Evolutionary conservation across 2,113 vertebrate species (phyloP), one percentile per base, ranked within the genome.

Genomic region (Calidris pygmaea): DNA sequence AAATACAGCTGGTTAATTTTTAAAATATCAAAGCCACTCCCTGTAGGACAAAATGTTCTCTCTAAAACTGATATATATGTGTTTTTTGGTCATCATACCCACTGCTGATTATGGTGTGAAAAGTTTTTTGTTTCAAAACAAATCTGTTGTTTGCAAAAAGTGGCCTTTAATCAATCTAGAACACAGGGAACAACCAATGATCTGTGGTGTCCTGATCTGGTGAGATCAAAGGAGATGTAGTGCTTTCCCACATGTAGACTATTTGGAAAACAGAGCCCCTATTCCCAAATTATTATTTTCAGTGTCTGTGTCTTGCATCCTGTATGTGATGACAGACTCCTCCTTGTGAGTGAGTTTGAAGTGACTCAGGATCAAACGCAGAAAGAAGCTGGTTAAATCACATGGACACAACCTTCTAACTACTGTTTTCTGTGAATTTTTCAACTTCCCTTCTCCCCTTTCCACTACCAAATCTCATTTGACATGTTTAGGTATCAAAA

Each of bases 401-500:
- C 32, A 3, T 0, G 16, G 47, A 14, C 24, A 3, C 76, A 37
- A 29, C 73, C 52, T 63, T 32, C 43, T 62, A 45, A 70, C 43
- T 79, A 22, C 50, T 60, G 22, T 1, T 91, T 63, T 65, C 58
- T 94, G 58, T 59, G 58, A 2, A 7, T 30, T 62, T 87, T 21
- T 35, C 68, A 79, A 75, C 67, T 93, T 58, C 63, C 81, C 43
- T 63, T 29, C 30, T 84, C 50, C 72, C 73, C 82, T 62, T 74
- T 39, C 55, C 59, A 3, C 52, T 59, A 4, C 93, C 60, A 62
- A 43, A 66, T 30, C 2, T 12, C 56, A 4, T 1, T 35, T 81
- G 83, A 47, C 22, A 37, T 3, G 20, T 52, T 55, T 37, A 99
- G 99, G 99, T 99, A 7, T 98, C 98, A 29, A 99, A 99, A 80